phyloP scores from a whole-genome alignment of 1,140 invertebrate genomes.

The Drosophila biarmipes region DNA sequence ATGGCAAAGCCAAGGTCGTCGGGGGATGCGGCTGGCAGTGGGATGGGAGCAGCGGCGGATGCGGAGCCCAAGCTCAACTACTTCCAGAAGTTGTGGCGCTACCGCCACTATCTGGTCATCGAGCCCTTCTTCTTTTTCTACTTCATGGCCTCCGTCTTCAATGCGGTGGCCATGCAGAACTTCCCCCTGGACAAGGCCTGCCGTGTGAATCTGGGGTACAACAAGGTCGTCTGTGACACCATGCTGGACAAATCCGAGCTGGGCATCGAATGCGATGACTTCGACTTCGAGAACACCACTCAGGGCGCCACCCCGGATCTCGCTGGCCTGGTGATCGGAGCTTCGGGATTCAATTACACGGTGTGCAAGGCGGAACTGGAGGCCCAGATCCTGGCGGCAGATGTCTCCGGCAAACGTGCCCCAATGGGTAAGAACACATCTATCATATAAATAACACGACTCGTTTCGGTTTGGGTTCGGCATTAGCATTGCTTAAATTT shows the following conservation, averaged over 20 bases:
- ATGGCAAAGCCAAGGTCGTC: slow-evolving; percentile 59
- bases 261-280: slow-evolving; percentile 75
- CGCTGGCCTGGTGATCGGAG: slow-evolving; percentile 28
- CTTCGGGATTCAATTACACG: slow-evolving; percentile 66
- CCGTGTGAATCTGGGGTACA: slow-evolving; percentile 87
- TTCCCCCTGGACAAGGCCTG: slow-evolving; percentile 87
- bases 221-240: slow-evolving; percentile 86
- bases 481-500: slow-evolving; percentile 41
- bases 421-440: slow-evolving; percentile 68
- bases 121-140: slow-evolving; percentile 85
- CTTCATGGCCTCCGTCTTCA: slow-evolving; percentile 85
- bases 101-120: slow-evolving; percentile 82
- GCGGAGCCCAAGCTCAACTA: slow-evolving; percentile 63
- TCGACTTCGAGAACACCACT: slow-evolving; percentile 81
- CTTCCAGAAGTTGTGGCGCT: slow-evolving; percentile 73
- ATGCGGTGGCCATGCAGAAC: slow-evolving; percentile 85
- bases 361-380: slow-evolving; percentile 85
- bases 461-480: slow-evolving; percentile 17
- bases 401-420: slow-evolving; percentile 85
- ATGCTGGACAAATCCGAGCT: slow-evolving; percentile 84
- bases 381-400: slow-evolving; percentile 86
- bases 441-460: slow-evolving; percentile 31
- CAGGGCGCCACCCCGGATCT: slow-evolving; percentile 44
- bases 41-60: slow-evolving; percentile 1
- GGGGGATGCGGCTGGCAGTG: slow-evolving; percentile 11